Conservation (phyloP, 1,140 invertebrate species). For the Polypedilum vanderplanki region DNA sequence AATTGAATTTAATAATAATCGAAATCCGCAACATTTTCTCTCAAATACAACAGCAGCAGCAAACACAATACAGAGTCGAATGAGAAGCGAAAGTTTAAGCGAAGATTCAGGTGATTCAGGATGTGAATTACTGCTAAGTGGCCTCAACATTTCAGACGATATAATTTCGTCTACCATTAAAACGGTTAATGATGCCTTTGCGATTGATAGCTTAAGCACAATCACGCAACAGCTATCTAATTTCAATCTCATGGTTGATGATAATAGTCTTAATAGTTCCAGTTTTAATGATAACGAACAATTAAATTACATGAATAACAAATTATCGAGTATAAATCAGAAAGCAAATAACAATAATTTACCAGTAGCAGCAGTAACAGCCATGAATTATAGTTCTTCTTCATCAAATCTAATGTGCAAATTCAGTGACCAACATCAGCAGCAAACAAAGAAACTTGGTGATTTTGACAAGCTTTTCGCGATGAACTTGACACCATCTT, state of each 20-base stretch:
- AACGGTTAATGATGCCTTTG: not conserved
- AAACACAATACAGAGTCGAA: not conserved
- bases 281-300: too few species aligned
- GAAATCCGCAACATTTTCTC: not conserved
- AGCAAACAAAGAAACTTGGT: too few species aligned
- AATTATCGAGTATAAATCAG: too few species aligned
- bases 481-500: not conserved
- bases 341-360: too few species aligned
- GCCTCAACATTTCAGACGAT: slow-evolving; percentile 41
- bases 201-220: not conserved
- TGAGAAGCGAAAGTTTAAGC: slow-evolving; percentile 35
- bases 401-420: too few species aligned
- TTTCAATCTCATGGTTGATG: slow-evolving; percentile 2
- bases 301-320: too few species aligned
- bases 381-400: too few species aligned
- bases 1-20: not conserved
- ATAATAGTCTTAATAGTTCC: not conserved
- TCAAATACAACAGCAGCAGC: not conserved
- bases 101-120: slow-evolving; percentile 39
- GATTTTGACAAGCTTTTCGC: not conserved
- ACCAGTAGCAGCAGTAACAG: too few species aligned
- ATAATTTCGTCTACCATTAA: slow-evolving; percentile 21
- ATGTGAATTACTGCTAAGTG: slow-evolving; percentile 40
- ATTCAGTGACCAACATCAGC: too few species aligned
- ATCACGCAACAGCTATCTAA: not conserved